Conservation (phyloP, 2,797 vertebrate genomes). For the Cichlasoma orientale region DNA sequence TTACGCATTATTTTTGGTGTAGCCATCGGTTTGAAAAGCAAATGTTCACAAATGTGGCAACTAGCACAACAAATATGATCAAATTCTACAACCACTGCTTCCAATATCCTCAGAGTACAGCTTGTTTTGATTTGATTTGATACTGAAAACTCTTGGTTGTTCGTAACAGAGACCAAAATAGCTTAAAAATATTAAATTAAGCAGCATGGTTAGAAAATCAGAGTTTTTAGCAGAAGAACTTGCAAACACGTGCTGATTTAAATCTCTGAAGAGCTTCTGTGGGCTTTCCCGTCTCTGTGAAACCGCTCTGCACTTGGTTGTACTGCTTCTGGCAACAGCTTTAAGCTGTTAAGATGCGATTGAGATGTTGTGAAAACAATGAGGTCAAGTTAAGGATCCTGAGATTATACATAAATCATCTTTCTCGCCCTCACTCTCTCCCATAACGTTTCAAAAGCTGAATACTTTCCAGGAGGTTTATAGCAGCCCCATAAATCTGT, state of each 20-base stretch:
- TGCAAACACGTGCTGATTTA: background rate
- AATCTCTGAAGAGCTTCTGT: background rate
- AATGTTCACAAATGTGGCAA: background rate
- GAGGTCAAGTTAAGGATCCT: conserved; percentile 49
- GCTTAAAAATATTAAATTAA: background rate
- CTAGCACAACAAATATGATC: background rate
- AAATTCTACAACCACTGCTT: background rate
- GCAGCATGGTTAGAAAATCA: background rate
- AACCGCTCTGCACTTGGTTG: background rate
- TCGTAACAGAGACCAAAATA: background rate
- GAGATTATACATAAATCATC: conserved; percentile 23
- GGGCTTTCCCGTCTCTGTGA: background rate
- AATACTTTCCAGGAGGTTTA: conserved; percentile 64
- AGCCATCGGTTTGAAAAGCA: background rate
- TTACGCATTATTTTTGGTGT: background rate
- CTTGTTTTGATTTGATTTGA: background rate
- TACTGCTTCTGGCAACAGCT: conserved; percentile 3
- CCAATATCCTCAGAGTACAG: background rate
- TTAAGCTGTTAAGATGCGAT: conserved; percentile 42
- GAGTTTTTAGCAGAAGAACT: no score
- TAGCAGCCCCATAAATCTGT: conserved; percentile 70
- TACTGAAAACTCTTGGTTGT: no score
- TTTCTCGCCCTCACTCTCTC: background rate
- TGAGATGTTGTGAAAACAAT: conserved; percentile 42
- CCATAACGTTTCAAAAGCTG: conserved; percentile 50